These are phyloP conservation scores for Amiota minor DNA, from an alignment of 2,888 invertebrate genomes.

Conservation along the genomic window DNA sequence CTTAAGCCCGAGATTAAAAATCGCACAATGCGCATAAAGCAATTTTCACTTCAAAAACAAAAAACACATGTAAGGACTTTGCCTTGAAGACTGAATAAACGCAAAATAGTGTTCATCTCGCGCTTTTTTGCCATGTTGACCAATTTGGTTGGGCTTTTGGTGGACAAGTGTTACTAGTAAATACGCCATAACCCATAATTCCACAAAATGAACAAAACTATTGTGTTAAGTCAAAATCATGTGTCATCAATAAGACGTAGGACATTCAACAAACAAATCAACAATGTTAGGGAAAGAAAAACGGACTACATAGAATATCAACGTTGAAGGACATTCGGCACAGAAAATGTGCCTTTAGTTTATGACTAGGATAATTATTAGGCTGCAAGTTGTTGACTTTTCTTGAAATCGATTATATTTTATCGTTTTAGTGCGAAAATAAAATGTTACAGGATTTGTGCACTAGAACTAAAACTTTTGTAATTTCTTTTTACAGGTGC, in stretches of 20 bases:
- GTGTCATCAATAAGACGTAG: slow-evolving; percentile 15
- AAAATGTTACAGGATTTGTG: too few species aligned
- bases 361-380: neutral
- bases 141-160: neutral
- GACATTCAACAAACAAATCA: neutral
- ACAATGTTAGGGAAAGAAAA: too few species aligned
- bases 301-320: neutral
- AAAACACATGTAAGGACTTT: too few species aligned
- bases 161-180: slow-evolving; percentile 22
- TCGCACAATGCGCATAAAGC: too few species aligned
- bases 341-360: slow-evolving; percentile 7
- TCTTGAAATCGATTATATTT: slow-evolving; percentile 9
- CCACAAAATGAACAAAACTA: neutral
- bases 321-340: slow-evolving; percentile 5
- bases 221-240: slow-evolving; percentile 8
- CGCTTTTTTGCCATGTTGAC: too few species aligned
- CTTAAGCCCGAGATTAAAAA: too few species aligned
- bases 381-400: neutral
- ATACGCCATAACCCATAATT: slow-evolving; percentile 13
- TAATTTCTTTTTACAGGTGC: slow-evolving; percentile 75
- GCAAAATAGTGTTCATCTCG: too few species aligned
- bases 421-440: neutral
- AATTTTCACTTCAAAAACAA: too few species aligned
- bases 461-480: neutral
- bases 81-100: too few species aligned